These are phyloP conservation scores for Argyrosomus regius DNA, from an alignment of 2,797 vertebrate genomes.

Conservation along the genomic window DNA sequence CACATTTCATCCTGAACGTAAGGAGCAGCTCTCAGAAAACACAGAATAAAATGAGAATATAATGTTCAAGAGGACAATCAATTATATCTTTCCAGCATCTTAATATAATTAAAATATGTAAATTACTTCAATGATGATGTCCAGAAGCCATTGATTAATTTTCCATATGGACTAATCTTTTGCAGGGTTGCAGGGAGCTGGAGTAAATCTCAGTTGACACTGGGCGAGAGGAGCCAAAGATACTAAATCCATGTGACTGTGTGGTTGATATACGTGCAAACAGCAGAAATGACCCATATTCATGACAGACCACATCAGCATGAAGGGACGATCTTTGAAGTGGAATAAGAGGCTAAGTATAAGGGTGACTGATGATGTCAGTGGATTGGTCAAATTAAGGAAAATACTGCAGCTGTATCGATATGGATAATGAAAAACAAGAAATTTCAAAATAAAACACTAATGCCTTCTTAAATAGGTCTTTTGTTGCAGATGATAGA, in stretches of 20 bases:
- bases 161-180: no score
- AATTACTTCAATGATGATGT: neutral
- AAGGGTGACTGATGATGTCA: constrained; percentile 9
- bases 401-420: neutral
- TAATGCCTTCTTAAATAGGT: neutral
- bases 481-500: neutral
- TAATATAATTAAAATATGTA: constrained; percentile 23
- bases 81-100: constrained; percentile 8
- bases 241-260: neutral
- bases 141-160: neutral
- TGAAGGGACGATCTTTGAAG: constrained; percentile 5
- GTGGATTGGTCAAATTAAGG: neutral
- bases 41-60: neutral
- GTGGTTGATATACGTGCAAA: constrained; percentile 7
- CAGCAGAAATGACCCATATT: neutral
- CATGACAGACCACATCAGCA: neutral
- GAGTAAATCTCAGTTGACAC: no score
- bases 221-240: neutral
- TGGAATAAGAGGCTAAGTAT: constrained; percentile 8
- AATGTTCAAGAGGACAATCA: neutral
- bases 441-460: neutral
- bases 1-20: constrained; percentile 4
- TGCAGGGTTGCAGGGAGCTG: no score
- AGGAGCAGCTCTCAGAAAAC: neutral
- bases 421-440: neutral